Evolutionary conservation across 1,140 invertebrate genomes (phyloP).

Genomic region (Papilio helenus): DNA sequence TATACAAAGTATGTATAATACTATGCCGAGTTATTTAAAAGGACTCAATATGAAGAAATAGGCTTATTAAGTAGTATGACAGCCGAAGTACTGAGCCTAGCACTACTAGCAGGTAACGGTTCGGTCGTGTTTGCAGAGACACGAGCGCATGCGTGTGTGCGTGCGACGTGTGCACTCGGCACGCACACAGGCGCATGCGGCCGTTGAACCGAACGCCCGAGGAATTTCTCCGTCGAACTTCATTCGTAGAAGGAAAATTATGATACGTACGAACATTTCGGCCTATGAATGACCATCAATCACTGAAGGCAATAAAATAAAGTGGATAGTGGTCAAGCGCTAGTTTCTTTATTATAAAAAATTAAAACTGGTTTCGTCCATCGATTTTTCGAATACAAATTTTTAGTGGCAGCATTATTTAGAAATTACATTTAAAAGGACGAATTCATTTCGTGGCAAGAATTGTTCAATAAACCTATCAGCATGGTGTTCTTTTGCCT

Average conservation of each 20-base stretch:
- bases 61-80: conserved; percentile 39
- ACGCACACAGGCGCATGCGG: conserved; percentile 65
- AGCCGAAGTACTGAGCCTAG: conserved; percentile 56
- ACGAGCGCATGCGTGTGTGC: conserved; percentile 65
- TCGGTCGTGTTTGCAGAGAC: conserved; percentile 75
- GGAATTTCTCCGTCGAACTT: conserved; percentile 78
- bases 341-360: background rate
- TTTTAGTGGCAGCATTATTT: background rate
- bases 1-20: background rate
- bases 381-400: background rate
- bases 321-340: background rate
- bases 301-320: conserved; percentile 8
- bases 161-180: conserved; percentile 57
- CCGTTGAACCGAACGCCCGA: conserved; percentile 80
- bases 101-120: conserved; percentile 68
- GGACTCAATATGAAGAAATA: background rate
- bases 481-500: background rate
- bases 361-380: background rate
- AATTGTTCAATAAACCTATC: background rate
- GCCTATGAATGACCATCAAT: conserved; percentile 21
- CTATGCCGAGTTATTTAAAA: background rate
- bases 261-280: conserved; percentile 9
- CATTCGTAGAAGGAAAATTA: conserved; percentile 56
- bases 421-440: background rate
- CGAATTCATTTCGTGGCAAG: background rate